These are phyloP conservation scores for Poliocrania exsul DNA, from an alignment of 2,797 vertebrate genomes.

Conservation along the genomic window DNA sequence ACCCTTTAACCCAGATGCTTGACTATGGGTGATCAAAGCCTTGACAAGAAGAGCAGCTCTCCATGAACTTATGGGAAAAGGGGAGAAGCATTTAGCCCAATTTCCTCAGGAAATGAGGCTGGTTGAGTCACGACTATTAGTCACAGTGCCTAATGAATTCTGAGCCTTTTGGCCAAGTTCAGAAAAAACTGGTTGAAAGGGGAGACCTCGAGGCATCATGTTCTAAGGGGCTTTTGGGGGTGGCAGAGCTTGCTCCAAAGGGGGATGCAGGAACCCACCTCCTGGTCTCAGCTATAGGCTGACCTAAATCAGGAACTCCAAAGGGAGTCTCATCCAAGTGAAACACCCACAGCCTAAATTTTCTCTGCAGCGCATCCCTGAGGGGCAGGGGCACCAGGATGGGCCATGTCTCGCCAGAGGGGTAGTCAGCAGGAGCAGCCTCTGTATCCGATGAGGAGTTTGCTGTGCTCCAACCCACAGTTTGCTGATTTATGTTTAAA, in stretches of 20 bases:
- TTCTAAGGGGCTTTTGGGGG: background rate
- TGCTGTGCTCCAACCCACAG: background rate
- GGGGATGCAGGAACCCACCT: background rate
- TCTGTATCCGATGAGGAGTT: accelerated
- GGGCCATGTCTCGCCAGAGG: accelerated
- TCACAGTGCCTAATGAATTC: conserved; percentile 27
- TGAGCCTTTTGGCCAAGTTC: conserved; percentile 22
- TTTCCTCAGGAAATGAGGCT: conserved; percentile 62
- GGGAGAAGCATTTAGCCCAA: background rate
- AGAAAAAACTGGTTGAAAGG: background rate
- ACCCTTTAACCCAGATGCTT: background rate
- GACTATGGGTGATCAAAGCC: conserved; percentile 14
- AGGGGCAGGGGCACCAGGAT: background rate
- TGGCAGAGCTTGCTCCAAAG: accelerated
- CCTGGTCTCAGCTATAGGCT: background rate
- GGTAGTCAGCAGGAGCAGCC: background rate
- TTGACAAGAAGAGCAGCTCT: background rate
- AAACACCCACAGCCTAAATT: background rate
- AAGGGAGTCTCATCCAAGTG: background rate
- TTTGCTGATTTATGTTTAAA: conserved; percentile 63
- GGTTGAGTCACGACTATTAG: conserved; percentile 46
- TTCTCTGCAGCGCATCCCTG: accelerated
- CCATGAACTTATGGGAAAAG: background rate
- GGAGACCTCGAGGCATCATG: accelerated
- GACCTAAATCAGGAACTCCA: background rate